Base-by-base conservation (phyloP, 2,113 vertebrate genomes). In the Steatornis caripensis region DNA sequence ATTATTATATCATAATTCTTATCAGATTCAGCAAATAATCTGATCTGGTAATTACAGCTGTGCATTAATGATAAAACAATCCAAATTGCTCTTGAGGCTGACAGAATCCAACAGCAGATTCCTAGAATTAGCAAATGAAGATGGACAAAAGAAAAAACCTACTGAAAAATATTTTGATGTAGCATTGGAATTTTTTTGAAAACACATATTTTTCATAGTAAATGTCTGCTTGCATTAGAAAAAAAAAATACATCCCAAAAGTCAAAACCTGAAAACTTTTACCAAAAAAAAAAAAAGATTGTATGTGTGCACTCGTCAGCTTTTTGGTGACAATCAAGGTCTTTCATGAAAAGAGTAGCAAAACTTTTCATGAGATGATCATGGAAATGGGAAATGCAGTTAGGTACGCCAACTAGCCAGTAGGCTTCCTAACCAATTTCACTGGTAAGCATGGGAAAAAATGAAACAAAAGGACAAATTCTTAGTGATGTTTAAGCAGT, bases 241-340 rank as follows among this genome's bases (percentile, higher is more conserved):
- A 66, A 43, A 62, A 64, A 57, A 72, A 13, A 6, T n/a, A 9
- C 20, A 80, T 36, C 18, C 34, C 16, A 34, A 18, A 90, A 36
- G 27, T 51, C 22, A 90, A 78, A 71, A 41, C 16, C 36, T 34
- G 39, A 39, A 60, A 22, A n/a, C 49, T 48, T 60, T 72, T 64
- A 32, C n/a, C 45, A 87, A n/a, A 15, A 60, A 62, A 58, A 86
- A 51, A 4, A 7, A 54, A 4, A 7, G 23, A 34, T 16, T 30
- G 6, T 53, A 12, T 58, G 20, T 32, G 20, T 26, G 11, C 12
- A 29, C 0, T 2, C 51, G 69, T 75, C 37, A 15, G 15, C 8
- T 84, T 64, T 82, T 53, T 53, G 11, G 53, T 53, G 48, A 60
- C 13, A 46, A 11, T 21, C 0, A 0, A 60, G 36, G 10, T 5